These are phyloP conservation scores for Grallaria varia DNA, from an alignment of 2,113 vertebrate genomes.

Conservation along the genomic window DNA sequence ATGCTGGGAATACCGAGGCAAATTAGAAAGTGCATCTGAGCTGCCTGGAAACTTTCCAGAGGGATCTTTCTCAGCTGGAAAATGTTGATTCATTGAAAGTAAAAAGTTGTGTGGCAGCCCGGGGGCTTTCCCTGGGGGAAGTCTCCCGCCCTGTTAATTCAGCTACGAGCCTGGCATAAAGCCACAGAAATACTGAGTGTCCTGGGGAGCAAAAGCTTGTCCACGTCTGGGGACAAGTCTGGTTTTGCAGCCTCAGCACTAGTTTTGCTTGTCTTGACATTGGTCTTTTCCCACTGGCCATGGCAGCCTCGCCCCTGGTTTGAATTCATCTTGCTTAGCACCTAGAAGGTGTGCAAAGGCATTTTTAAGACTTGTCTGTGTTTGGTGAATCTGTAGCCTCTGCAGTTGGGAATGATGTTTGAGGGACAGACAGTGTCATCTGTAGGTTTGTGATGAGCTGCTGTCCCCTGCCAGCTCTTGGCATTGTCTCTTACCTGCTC, in stretches of 20 bases:
- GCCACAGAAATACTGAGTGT: background rate
- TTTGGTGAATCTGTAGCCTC: background rate
- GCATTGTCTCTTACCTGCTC: background rate
- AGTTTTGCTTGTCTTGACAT: background rate
- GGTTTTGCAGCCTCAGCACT: background rate
- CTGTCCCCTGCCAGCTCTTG: background rate
- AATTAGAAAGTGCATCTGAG: background rate
- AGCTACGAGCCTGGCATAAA: background rate
- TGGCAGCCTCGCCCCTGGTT: background rate
- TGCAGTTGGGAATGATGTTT: background rate
- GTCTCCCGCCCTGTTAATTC: background rate
- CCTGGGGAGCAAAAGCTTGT: background rate
- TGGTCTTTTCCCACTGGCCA: background rate
- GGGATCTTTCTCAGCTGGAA: background rate
- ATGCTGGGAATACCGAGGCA: background rate
- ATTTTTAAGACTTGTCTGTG: background rate
- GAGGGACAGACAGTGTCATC: background rate
- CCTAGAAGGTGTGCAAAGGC: background rate
- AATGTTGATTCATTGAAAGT: background rate
- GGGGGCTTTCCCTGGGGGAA: background rate
- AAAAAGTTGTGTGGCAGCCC: background rate
- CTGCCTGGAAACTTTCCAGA: background rate
- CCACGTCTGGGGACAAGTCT: fast-evolving
- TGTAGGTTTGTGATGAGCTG: background rate
- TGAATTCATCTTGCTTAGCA: background rate